Percentiles rank a stretch among this genome's conserved stretches.
These are phyloP conservation scores for Diogma glabrata DNA, from an alignment of 2,888 invertebrate genomes.

Conservation along the genomic window DNA sequence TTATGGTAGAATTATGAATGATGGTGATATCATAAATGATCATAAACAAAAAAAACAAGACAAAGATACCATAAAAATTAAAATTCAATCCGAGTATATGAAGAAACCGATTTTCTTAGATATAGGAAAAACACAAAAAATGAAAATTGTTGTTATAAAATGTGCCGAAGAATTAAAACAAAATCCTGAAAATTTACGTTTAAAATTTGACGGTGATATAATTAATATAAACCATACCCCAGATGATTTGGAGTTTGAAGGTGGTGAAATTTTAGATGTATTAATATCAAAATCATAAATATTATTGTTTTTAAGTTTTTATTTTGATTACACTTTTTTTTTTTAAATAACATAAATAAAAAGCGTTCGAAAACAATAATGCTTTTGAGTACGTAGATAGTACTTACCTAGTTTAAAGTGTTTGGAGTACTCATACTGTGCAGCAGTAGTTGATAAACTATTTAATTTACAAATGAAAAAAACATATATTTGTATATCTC, in stretches of 20 bases:
- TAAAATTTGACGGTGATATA: slow-evolving; percentile 31
- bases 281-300: slow-evolving; percentile 24
- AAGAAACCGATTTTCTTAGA: slow-evolving; percentile 26
- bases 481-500: no score
- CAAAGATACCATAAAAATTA: slow-evolving; percentile 24
- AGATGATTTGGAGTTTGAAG: slow-evolving; percentile 28
- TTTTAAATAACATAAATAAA: no score
- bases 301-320: not conserved
- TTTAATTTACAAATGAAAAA: no score
- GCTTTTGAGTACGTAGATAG: no score
- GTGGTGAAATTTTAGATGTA: slow-evolving; percentile 30
- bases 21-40: not conserved
- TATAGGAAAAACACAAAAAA: slow-evolving; percentile 24
- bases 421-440: no score
- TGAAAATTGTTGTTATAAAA: slow-evolving; percentile 28
- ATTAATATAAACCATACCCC: slow-evolving; percentile 27
- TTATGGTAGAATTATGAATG: slow-evolving; percentile 7
- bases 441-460: no score
- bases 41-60: slow-evolving; percentile 8
- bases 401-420: no score
- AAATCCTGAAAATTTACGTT: not conserved
- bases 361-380: no score
- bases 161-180: slow-evolving; percentile 29
- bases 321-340: not conserved
- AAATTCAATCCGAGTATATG: slow-evolving; percentile 28